Evolutionary conservation across 2,113 vertebrate species (phyloP), one percentile per base, ranked within the genome.

Genomic region (Melanerpes formicivorus): DNA sequence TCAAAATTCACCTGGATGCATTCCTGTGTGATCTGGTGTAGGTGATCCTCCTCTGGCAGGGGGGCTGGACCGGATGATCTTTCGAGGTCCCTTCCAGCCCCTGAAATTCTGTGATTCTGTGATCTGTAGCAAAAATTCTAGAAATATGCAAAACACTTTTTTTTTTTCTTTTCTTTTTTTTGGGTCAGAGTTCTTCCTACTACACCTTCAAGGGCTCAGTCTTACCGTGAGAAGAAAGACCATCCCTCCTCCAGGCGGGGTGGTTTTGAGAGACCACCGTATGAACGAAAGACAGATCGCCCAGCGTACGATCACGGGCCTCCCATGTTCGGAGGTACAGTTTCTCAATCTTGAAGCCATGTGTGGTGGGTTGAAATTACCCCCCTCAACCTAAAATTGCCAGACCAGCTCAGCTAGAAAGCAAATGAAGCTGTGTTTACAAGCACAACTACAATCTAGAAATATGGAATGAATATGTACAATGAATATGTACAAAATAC

Each of bases 141-240:
- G 34, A 77, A 78, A 46, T 66, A 54, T 1, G 10, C 50, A 19
- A 70, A 80, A 60, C 90, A 23, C 56, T 94, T 26, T 79, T 87
- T 93, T 88, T 94, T 94, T 44, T 44, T 44, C 15, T 44, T 44
- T 15, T 15, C 40, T 15, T 15, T 44, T 44, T 42, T 42, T 42
- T 42, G 92, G 34, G 9, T 40, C 89, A 98, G 98, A 96, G 93
- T 96, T 91, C 95, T 98, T 72, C 94, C 97, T 93, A 87, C 96
- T 60, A 91, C 84, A 50, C 92, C 95, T 85, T 96, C 93, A 71
- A 98, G 99, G 54, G 94, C 98, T 46, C 98, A 96, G 30, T 97
- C 97, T 63, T 99, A 98, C 97, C 97, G 99, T 87, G 99, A 99
- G 73, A 98, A 97, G 95, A 98, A 98, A 42, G 99, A 99, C 13